Evolutionary conservation across 2,888 invertebrate genomes (phyloP), one percentile per base, ranked within the genome.

Genomic region (Tridacna crocea): DNA sequence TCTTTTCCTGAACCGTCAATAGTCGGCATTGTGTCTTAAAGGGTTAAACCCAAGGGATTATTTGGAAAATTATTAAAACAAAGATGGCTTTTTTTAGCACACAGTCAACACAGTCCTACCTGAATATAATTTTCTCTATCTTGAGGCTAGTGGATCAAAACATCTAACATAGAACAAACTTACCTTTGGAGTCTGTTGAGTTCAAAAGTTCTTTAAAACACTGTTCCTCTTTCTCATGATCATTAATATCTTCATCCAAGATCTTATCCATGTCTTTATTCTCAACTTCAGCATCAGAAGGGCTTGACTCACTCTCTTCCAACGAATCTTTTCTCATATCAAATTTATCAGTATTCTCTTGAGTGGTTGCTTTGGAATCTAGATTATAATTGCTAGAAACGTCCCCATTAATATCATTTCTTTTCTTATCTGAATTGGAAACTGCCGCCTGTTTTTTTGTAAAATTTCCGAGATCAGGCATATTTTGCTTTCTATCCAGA

Each of bases 201-300:
- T 72, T 70, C 22, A 73, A n/a, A 17, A 75, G 65, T 46, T 72
- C 36, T n/a, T 63, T 26, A 48, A 46, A 24, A 51, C 27, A 72
- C 51, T 81, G 55, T 58, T 84, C 82, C 65, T 82, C 79, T 24
- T 79, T 51, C 61, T 84, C 84, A 24, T 84, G 77, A 47, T 74
- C 79, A 77, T 79, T 47, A 10, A 84, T 78, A 83, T 86, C 86
- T 58, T 79, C 86, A 61, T 86, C 86, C 15, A 86, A 65, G 0
- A 66, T 75, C 36, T 78, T 81, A 77, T 83, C 86, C 27, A 86
- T 82, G 58, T 86, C 82, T 72, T 82, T 79, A 47, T 77, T 72
- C 6, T 55, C 51, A 26, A n/a, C 27, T 13, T 72, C 72, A n/a
- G 13, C n/a, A 55, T 22, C 51, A 17, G 72, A 51, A 51, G 13